phyloP scores from a whole-genome alignment of 2,888 invertebrate species.

The Cheilosia pagana region DNA sequence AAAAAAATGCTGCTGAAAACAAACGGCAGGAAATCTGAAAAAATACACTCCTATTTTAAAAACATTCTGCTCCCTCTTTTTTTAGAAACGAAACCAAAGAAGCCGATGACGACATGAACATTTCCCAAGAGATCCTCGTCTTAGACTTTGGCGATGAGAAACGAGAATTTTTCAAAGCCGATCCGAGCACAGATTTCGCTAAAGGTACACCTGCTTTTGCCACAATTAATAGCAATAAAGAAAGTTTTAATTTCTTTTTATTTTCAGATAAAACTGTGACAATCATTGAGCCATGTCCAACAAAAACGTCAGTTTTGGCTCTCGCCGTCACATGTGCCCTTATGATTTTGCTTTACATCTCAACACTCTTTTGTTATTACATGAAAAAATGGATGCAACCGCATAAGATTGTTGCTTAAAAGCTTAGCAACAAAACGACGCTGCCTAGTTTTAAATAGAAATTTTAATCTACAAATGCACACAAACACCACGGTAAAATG shows the following conservation, averaged over 20 bases:
- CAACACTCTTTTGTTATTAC: conserved; percentile 95
- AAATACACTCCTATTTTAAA: neutral
- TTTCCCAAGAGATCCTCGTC: conserved; percentile 96
- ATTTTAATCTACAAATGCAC: conserved; percentile 16
- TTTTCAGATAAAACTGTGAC: conserved; percentile 93
- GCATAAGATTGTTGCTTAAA: conserved; percentile 90
- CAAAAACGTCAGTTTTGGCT: conserved; percentile 95
- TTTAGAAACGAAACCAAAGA: conserved; percentile 86
- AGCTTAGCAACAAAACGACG: conserved; percentile 16
- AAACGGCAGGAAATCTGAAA: too few relatives aligned
- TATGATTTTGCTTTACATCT: conserved; percentile 94
- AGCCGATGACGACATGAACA: conserved; percentile 89
- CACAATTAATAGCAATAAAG: neutral
- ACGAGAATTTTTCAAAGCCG: conserved; percentile 90
- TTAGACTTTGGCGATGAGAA: conserved; percentile 96
- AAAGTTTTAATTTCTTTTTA: conserved; percentile 70
- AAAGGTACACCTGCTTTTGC: conserved; percentile 85
- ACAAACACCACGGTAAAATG: conserved; percentile 30
- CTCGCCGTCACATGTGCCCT: conserved; percentile 96
- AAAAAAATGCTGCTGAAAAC: too few relatives aligned
- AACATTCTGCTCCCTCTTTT: conserved; percentile 76
- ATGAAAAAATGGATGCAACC: conserved; percentile 96
- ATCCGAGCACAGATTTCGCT: conserved; percentile 89
- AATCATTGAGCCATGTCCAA: conserved; percentile 95
- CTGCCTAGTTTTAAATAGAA: conserved; percentile 59